A percentile compares a stretch with the other conserved stretches of the same genome.
Conservation (phyloP, 2,888 invertebrate species). For the Melipona bicolor region DNA sequence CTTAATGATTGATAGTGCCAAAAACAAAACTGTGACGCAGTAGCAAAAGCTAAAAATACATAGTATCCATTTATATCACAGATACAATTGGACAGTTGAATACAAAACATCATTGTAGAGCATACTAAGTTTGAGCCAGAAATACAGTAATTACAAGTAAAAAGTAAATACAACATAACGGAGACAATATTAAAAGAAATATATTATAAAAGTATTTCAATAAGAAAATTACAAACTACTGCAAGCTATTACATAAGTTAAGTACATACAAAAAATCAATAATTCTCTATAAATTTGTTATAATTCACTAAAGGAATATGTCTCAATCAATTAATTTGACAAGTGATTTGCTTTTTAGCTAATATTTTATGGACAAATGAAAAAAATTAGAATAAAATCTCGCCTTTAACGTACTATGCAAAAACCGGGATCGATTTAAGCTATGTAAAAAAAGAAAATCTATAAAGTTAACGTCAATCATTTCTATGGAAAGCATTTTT, state of each 20-base stretch:
- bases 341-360: neutral
- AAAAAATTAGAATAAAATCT: neutral
- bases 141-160: neutral
- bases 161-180: neutral
- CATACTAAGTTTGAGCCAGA: neutral
- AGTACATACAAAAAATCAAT: neutral
- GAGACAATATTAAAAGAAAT: neutral
- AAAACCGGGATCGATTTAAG: constrained; percentile 28
- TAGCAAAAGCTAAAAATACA: constrained; percentile 41
- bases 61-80: neutral
- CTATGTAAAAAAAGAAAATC: neutral
- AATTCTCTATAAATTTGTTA: neutral
- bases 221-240: neutral
- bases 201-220: neutral
- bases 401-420: neutral
- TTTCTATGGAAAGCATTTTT: neutral
- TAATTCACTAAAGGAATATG: neutral
- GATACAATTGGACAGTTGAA: neutral
- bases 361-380: neutral
- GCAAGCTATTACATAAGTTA: constrained; percentile 59
- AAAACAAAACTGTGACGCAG: neutral
- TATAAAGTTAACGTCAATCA: neutral
- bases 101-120: neutral
- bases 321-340: neutral
- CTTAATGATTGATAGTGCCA: neutral